A percentile compares a stretch with the other conserved stretches of the same genome.
Evolutionary conservation across 2,797 vertebrate genomes (phyloP).

Genomic region (Arrhamphus sclerolepis): DNA sequence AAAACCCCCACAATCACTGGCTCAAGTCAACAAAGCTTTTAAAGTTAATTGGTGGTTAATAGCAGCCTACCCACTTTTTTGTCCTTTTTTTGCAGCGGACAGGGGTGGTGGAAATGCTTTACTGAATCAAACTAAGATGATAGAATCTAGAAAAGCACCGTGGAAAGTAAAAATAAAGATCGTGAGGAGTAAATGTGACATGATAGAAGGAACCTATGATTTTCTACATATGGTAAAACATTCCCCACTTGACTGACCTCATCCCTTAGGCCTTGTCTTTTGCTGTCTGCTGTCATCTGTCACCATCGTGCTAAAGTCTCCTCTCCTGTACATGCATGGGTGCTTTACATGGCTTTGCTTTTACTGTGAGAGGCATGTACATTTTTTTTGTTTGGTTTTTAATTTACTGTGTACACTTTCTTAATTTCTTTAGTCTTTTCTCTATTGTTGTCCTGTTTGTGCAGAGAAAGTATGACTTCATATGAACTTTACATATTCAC

Average conservation of each 20-base stretch:
- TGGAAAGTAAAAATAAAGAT: no score
- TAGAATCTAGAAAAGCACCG: no score
- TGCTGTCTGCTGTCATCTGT: not conserved
- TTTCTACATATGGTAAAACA: no score
- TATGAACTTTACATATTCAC: no score
- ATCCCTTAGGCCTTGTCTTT: not conserved
- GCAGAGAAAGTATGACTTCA: not conserved
- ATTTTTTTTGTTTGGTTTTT: no score
- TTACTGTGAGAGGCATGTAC: constrained; percentile 3
- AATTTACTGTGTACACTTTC: constrained; percentile 4
- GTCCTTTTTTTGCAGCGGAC: no score
- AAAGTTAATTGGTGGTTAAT: constrained; percentile 6
- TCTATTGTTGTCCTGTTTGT: not conserved
- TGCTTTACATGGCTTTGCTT: constrained; percentile 22
- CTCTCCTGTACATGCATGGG: not conserved
- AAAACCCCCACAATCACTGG: constrained; percentile 20
- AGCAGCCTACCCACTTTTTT: not conserved
- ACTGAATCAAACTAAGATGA: no score
- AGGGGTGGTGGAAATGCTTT: no score
- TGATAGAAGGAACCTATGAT: no score
- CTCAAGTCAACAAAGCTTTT: constrained; percentile 29
- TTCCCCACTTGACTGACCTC: not conserved
- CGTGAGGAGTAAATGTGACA: no score
- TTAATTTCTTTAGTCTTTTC: not conserved
- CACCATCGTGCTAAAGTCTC: not conserved